A percentile compares a stretch with the other conserved stretches of the same genome.
Conservation (phyloP, 2,113 vertebrate genomes). For the Cranoglanis bouderius region DNA sequence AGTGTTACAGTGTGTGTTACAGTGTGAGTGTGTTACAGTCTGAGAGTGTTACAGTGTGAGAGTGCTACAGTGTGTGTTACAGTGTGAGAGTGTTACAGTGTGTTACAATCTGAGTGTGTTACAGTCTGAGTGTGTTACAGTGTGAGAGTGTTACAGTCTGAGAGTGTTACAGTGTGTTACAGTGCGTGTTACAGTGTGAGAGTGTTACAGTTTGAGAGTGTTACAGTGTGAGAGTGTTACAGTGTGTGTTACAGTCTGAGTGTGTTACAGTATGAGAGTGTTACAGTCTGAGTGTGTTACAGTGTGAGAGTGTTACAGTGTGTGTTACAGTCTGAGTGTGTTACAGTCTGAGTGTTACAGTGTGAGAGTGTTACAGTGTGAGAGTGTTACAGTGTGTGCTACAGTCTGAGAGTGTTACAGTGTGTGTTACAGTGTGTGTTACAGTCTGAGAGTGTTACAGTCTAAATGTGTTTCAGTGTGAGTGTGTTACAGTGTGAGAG, state of each 20-base stretch:
- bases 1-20: background rate
- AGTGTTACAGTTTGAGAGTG: no score
- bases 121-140: background rate
- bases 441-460: no score
- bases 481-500: no score
- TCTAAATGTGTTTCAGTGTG: no score
- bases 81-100: background rate
- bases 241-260: no score
- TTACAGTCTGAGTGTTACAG: background rate
- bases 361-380: background rate
- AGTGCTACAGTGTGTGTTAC: no score
- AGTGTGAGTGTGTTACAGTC: background rate
- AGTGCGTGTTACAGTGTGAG: no score
- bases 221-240: no score
- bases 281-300: background rate
- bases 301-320: background rate
- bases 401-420: background rate
- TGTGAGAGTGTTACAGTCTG: background rate
- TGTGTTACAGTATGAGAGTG: background rate
- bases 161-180: no score
- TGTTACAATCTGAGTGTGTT: background rate
- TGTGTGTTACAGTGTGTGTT: background rate
- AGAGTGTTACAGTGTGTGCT: background rate
- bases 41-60: background rate
- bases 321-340: background rate